Percentiles rank a stretch among this genome's conserved stretches.
phyloP scores from a whole-genome alignment of 2,797 vertebrate species.

The Micropoecilia bifurca region DNA sequence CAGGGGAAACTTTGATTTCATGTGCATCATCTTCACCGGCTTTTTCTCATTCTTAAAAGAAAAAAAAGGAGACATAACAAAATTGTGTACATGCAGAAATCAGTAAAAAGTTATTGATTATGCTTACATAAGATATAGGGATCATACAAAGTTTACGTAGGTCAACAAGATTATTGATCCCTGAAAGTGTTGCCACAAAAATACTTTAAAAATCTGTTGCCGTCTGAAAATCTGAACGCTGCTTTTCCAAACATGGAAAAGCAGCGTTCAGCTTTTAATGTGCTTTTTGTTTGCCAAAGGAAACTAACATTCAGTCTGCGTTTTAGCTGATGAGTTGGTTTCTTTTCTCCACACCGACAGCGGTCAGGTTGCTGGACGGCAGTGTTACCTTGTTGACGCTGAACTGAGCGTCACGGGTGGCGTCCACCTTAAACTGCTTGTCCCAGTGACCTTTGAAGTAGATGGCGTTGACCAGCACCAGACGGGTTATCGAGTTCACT shows the following conservation, averaged over 20 bases:
- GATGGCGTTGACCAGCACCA: constrained; percentile 80
- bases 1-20: constrained; percentile 78
- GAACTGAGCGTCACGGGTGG: constrained; percentile 62
- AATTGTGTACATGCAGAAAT: background rate
- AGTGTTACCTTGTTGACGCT: constrained; percentile 68
- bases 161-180: no score
- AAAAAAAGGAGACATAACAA: background rate
- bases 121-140: background rate
- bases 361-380: background rate
- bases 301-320: background rate
- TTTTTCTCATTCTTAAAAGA: constrained; percentile 76
- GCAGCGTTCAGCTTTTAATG: background rate
- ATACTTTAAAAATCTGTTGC: background rate
- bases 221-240: no score
- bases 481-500: constrained; percentile 39
- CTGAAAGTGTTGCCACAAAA: no score
- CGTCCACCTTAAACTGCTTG: constrained; percentile 47
- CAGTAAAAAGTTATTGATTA: background rate
- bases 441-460: constrained; percentile 82
- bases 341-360: background rate
- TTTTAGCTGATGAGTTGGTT: background rate
- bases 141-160: background rate
- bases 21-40: constrained; percentile 89
- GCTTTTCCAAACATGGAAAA: no score
- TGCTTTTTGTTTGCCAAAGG: background rate